Base-by-base conservation (phyloP, 2,113 vertebrate species). In the Syngnathoides biaculeatus region DNA sequence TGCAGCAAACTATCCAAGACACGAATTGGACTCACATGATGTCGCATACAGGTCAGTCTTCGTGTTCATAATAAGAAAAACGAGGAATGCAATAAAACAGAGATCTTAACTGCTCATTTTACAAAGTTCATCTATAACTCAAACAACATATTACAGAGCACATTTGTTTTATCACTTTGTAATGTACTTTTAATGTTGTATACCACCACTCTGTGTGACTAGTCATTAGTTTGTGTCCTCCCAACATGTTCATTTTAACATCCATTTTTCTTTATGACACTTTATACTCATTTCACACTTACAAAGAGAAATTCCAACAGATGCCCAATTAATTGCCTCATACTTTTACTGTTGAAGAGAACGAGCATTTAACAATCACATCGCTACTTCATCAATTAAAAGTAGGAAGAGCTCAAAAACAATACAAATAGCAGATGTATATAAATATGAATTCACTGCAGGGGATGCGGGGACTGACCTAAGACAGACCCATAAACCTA, bases 381-480 rank as follows among this genome's bases (percentile, higher is more conserved):
- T 14, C 61, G 65, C 35, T 26, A 68, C 39, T 53, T 53, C 9
- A 38, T 39, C 19, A 38, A 43, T 39, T 35, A 26, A 61, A 71
- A 39, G 35, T 19, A 42, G 35, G 35, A 45, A 19, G 47, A 26
- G 20, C 64, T 35, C 13, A 60, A 69, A 71, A 71, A 50, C 53
- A 65, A 64, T 35, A 63, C 24, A 63, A 61, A 63, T 19, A 48
- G 69, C 35, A 68, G 66, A 73, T 64, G 65, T 72, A 68, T 73
- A 78, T 74, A 82, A 75, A 56, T 52, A 68, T 70, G 78, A 72
- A 75, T 70, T 75, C 68, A 68, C 40, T 84, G 77, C 71, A 53
- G 73, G 64, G 84, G 72, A 87, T 85, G 86, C 87, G 82, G 76
- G 79, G 73, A 69, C 74, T 92, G 87, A 89, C 85, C 84, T 91